These are phyloP conservation scores for Chrysina gloriosa DNA, from an alignment of 2,888 invertebrate species.

Conservation along the genomic window DNA sequence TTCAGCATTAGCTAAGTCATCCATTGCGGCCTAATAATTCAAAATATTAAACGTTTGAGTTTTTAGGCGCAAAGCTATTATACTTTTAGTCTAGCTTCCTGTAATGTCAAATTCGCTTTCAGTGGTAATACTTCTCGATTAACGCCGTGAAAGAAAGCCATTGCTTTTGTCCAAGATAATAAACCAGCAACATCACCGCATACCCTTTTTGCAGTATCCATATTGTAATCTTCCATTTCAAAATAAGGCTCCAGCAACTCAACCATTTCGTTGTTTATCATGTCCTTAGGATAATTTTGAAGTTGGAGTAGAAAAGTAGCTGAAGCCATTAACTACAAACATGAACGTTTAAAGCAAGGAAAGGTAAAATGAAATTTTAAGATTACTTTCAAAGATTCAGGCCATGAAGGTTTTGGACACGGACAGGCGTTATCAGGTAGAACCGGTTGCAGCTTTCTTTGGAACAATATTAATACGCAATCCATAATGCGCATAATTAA, in stretches of 20 bases:
- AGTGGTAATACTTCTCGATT: slow-evolving; percentile 96
- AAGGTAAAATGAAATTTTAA: not conserved
- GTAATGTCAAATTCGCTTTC: slow-evolving; percentile 90
- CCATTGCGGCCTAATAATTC: slow-evolving; percentile 79
- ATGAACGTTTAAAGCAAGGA: not conserved
- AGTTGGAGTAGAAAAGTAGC: slow-evolving; percentile 91
- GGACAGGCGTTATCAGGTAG: slow-evolving; percentile 83
- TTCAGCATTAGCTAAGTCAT: slow-evolving; percentile 88
- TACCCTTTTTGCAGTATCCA: slow-evolving; percentile 95
- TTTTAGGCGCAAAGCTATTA: not conserved
- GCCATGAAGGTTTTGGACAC: slow-evolving; percentile 96
- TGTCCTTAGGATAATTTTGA: slow-evolving; percentile 95
- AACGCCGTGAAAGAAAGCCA: slow-evolving; percentile 95
- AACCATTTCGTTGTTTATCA: slow-evolving; percentile 97
- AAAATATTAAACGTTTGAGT: not conserved
- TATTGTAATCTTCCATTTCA: slow-evolving; percentile 95
- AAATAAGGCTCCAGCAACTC: slow-evolving; percentile 92
- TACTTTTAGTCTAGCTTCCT: slow-evolving; percentile 88
- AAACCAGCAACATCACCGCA: slow-evolving; percentile 97
- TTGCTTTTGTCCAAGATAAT: slow-evolving; percentile 95
- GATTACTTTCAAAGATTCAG: slow-evolving; percentile 88
- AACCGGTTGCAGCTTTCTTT: slow-evolving; percentile 85
- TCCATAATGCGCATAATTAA: slow-evolving; percentile 99
- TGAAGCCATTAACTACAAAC: slow-evolving; percentile 89
- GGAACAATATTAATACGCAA: slow-evolving; percentile 92